A percentile compares a stretch with the other conserved stretches of the same genome.
phyloP scores from a whole-genome alignment of 2,797 vertebrate species.

The Falco peregrinus region DNA sequence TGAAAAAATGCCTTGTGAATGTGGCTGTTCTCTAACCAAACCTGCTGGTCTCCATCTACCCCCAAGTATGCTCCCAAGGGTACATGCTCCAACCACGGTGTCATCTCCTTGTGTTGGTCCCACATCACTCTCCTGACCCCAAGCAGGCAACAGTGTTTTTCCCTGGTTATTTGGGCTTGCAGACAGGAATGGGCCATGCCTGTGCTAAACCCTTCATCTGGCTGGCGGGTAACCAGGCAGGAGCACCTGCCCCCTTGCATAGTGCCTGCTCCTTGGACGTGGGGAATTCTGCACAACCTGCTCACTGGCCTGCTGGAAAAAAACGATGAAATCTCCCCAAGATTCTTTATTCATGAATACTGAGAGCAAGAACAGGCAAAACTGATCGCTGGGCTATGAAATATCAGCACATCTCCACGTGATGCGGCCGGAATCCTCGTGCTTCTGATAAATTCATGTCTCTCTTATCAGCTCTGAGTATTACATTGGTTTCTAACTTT shows the following conservation, averaged over 20 bases:
- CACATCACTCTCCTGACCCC: background rate
- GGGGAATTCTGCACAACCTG: background rate
- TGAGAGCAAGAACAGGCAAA: background rate
- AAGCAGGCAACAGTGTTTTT: background rate
- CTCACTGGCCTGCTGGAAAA: background rate
- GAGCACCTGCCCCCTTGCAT: background rate
- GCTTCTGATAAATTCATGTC: background rate
- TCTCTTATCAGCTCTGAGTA: background rate
- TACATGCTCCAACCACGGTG: background rate
- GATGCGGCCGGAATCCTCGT: background rate
- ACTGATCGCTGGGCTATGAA: background rate
- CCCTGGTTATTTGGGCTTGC: background rate
- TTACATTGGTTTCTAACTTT: background rate
- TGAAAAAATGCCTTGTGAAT: accelerated
- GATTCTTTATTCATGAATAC: background rate
- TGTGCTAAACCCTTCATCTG: no score
- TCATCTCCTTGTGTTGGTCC: background rate
- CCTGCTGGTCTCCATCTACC: background rate
- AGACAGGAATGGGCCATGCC: background rate
- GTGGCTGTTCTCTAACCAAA: background rate
- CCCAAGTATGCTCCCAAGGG: accelerated
- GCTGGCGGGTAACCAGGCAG: background rate
- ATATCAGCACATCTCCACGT: background rate
- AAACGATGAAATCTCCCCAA: background rate
- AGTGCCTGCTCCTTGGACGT: background rate